Percentiles rank a stretch among this genome's conserved stretches.
Evolutionary conservation across 1,140 invertebrate genomes (phyloP).

Genomic region (Drosophila auraria): DNA sequence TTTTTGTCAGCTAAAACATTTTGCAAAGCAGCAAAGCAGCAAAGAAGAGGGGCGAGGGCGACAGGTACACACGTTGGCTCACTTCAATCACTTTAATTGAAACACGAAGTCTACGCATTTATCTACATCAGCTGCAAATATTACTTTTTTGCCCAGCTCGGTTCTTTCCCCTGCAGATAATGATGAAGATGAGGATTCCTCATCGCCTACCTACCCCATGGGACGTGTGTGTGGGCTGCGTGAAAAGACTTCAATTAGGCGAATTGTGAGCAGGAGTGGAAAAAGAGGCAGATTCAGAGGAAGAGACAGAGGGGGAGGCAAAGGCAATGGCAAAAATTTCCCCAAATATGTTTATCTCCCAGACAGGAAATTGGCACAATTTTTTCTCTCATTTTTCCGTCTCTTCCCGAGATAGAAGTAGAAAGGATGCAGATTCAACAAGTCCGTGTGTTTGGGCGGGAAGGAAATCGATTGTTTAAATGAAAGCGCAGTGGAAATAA

Average conservation of each 20-base stretch:
- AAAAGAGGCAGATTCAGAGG: conserved; percentile 18
- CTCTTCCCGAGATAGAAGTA: neutral
- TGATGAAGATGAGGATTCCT: conserved; percentile 33
- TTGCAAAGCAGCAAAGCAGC: conserved; percentile 48
- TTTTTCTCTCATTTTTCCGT: conserved; percentile 2
- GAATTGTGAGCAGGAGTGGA: conserved; percentile 53
- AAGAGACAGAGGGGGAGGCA: conserved; percentile 27
- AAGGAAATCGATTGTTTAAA: conserved; percentile 22
- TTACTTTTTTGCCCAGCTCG: conserved; percentile 60
- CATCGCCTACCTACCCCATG: neutral
- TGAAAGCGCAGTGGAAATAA: conserved; percentile 29
- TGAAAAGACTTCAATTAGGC: conserved; percentile 79
- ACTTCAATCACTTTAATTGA: conserved; percentile 83
- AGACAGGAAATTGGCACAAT: conserved; percentile 63
- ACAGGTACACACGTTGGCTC: conserved; percentile 40
- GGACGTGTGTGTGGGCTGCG: conserved; percentile 55
- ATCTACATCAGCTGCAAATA: conserved; percentile 83
- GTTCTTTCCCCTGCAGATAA: conserved; percentile 33
- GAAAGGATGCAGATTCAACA: conserved; percentile 56
- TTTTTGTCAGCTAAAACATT: conserved; percentile 73
- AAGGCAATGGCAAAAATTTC: conserved; percentile 9
- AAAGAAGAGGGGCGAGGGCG: neutral
- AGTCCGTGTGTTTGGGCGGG: conserved; percentile 27
- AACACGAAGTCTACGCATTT: conserved; percentile 83
- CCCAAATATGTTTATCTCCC: conserved; percentile 44